Percentiles rank a stretch among this genome's conserved stretches.
These are phyloP conservation scores for Tetramorium simillimum DNA, from an alignment of 1,140 invertebrate genomes.

Conservation along the genomic window DNA sequence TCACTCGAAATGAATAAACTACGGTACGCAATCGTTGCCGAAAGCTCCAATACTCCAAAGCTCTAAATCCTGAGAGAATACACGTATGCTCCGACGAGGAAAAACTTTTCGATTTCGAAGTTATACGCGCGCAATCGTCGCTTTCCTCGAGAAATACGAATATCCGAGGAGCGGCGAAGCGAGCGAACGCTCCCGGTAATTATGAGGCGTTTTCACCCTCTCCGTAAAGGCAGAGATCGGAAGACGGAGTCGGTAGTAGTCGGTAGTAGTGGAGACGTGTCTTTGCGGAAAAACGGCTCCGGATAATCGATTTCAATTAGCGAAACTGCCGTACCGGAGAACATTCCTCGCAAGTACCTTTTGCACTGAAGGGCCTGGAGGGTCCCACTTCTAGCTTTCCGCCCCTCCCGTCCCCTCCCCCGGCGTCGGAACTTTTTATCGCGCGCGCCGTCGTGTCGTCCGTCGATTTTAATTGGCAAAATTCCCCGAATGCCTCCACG, in stretches of 20 bases:
- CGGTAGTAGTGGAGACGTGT: constrained; percentile 23
- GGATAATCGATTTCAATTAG: constrained; percentile 77
- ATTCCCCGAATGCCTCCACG: constrained; percentile 70
- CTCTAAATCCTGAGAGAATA: not conserved
- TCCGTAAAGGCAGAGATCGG: not conserved
- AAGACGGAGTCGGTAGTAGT: not conserved
- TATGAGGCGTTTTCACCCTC: constrained; percentile 57
- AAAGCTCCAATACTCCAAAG: constrained; percentile 4
- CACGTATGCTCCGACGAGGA: constrained; percentile 22
- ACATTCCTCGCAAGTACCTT: constrained; percentile 71
- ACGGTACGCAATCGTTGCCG: not conserved
- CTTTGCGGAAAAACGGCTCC: constrained; percentile 62
- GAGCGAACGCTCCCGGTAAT: constrained; percentile 66
- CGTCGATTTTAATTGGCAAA: constrained; percentile 74
- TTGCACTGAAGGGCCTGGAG: constrained; percentile 56
- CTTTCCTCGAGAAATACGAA: constrained; percentile 70
- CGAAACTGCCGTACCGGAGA: constrained; percentile 71
- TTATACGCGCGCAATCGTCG: constrained; percentile 26
- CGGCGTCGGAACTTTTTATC: constrained; percentile 14
- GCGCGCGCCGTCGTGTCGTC: constrained; percentile 39
- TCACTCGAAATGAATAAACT: not conserved
- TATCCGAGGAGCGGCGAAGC: constrained; percentile 67
- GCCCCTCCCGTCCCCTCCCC: not conserved
- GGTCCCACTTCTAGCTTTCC: not conserved
- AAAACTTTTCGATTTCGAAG: constrained; percentile 48